A percentile compares a stretch with the other conserved stretches of the same genome.
Evolutionary conservation across 2,888 invertebrate species (phyloP).

Genomic region (Tipula vernalis): DNA sequence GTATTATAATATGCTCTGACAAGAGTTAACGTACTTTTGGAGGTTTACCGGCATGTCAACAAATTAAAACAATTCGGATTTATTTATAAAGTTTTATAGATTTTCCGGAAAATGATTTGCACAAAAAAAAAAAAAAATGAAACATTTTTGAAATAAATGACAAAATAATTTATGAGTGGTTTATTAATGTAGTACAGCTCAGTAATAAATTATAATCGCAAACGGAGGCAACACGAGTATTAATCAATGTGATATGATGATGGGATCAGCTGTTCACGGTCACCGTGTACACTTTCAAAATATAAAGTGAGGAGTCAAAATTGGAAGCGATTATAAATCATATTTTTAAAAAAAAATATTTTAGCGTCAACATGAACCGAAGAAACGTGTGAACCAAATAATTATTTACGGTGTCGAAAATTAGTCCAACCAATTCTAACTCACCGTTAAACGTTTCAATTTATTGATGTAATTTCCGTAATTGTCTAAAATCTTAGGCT

Average conservation of each 20-base stretch:
- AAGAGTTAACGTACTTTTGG: neutral
- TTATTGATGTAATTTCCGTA: too few relatives aligned
- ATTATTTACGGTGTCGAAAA: neutral
- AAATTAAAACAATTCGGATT: neutral
- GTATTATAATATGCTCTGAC: neutral
- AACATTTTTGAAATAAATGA: neutral
- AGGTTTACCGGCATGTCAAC: neutral
- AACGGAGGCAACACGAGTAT: neutral
- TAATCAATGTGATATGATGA: neutral
- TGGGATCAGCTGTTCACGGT: neutral
- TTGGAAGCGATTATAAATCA: neutral
- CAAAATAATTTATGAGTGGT: neutral
- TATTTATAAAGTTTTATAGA: neutral
- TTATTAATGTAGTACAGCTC: neutral
- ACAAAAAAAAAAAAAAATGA: neutral
- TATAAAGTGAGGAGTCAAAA: neutral
- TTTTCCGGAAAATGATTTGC: neutral
- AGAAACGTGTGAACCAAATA: neutral
- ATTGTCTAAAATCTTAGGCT: too few relatives aligned
- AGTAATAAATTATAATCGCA: neutral
- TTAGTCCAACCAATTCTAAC: neutral
- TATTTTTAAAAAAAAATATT: neutral
- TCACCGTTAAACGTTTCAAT: neutral
- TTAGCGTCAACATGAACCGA: too few relatives aligned
- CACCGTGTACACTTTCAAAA: neutral